Evolutionary conservation across 2,113 vertebrate species (phyloP), one percentile per base, ranked within the genome.

Genomic region (Alethe diademata): DNA sequence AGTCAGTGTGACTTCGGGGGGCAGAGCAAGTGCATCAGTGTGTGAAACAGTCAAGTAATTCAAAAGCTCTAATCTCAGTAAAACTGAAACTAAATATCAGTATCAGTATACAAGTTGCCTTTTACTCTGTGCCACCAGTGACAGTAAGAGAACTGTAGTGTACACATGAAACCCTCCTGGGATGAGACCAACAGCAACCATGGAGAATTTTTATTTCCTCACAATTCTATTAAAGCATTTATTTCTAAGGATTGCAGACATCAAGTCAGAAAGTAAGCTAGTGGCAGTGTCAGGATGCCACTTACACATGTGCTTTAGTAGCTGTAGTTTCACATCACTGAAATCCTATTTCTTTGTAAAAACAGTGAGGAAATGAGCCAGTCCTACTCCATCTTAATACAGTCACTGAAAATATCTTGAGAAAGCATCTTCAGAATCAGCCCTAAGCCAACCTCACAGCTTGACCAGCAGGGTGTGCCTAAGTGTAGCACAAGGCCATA

Each of bases 391-490:
- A 85, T 19, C 5, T 90, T 80, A 74, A 60, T 6, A 84, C 8
- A 6, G n/a, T 79, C 10, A 43, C 36, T 61, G 35, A 54, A 60
- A 93, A 33, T 36, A 35, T 20, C 43, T 67, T 64, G 26, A 76
- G 86, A 74, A 62, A 78, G 16, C 17, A 64, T 14, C 43, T 81
- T 67, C 36, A 40, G 25, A 61, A 60, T 13, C 38, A 81, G 66
- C 17, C 84, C 69, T 43, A 38, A 40, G n/a, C 43, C 51, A 91
- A 56, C 43, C 83, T 71, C 40, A 35, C 1, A 1, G 38, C 2
- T 0, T 45, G 42, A 81, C 91, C 91, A 93, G 83, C 79, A 94
- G 75, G 43, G 82, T 92, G 90, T 94, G 92, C 88, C 69, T 93
- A 47, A 60, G 56, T 11, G 26, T 67, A 91, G 83, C 50, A 71